These are phyloP conservation scores for Sarcophaga rosellei DNA, from an alignment of 2,888 invertebrate genomes.

Conservation along the genomic window DNA sequence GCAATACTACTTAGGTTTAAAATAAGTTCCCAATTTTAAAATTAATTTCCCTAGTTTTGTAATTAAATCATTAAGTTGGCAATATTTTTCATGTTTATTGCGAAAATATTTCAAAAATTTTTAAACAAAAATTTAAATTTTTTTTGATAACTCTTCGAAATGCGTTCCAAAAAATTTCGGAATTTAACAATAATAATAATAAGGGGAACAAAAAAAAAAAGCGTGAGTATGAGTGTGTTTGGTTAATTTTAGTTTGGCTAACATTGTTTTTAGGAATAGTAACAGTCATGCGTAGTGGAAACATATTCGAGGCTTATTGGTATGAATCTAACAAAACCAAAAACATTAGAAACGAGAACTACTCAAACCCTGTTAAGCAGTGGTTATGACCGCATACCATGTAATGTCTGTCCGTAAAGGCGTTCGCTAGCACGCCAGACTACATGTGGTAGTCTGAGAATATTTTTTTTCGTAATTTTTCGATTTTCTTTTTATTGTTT, in stretches of 20 bases:
- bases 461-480: background rate
- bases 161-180: conserved; percentile 3
- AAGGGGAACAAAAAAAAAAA: no score
- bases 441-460: background rate
- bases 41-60: background rate
- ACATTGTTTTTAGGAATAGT: background rate
- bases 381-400: conserved; percentile 54
- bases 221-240: conserved; percentile 23
- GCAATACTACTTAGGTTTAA: background rate
- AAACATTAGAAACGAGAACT: conserved; percentile 10
- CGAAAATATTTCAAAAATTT: background rate
- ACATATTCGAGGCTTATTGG: conserved; percentile 14
- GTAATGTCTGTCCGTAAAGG: conserved; percentile 27
- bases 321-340: conserved; percentile 31
- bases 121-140: background rate
- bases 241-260: conserved; percentile 9
- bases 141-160: conserved; percentile 38
- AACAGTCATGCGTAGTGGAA: conserved; percentile 53
- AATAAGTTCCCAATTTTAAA: background rate
- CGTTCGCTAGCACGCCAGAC: background rate
- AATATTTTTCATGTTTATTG: background rate
- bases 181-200: background rate
- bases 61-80: background rate
- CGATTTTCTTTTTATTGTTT: background rate
- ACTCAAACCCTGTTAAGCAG: conserved; percentile 50